Evolutionary conservation across 2,113 vertebrate genomes (phyloP), one percentile per base, ranked within the genome.

Genomic region (Etheostoma cragini): DNA sequence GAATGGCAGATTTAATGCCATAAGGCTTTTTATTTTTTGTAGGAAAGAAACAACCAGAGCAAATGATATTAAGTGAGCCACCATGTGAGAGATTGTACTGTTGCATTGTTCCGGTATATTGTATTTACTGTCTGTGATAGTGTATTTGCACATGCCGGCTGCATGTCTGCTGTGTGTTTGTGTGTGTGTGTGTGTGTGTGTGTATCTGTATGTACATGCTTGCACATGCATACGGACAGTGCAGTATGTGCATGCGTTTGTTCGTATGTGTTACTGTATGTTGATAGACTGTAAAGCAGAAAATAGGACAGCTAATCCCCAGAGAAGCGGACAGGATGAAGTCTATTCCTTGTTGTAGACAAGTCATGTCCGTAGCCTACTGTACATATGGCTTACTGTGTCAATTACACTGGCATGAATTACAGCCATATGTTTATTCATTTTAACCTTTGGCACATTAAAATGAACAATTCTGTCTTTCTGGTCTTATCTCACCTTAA

Each of bases 271-370:
- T 76, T 26, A 82, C 19, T 88, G 53, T 61, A 10, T 81, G 74
- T 45, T 30, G 54, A 67, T 63, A 42, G 78, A 87, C 60, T 30
- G 54, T 47, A 70, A 78, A 60, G 82, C 81, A 90, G 72, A 90
- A 83, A 85, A 84, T 60, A 81, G 66, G 42, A 74, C 75, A 72
- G 74, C 68, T 91, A 92, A 94, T 91, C 87, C 90, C 76, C 66
- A 76, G 76, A 88, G 92, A 78, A 91, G 90, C 83, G 90, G 91
- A 92, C 87, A 62, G 60, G 87, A 90, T 85, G 68, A 87, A 87
- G 79, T 80, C 77, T 82, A 46, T 78, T 87, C 68, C 67, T 71
- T 67, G 77, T 54, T 75, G n/a, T 75, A 22, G 35, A 67, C 56
- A 57, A 57, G 46, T 58, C 21, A 46, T 45, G 53, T 78, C 17